Base-by-base conservation (phyloP, 1,140 invertebrate species). In the Drosophila tsacasi region DNA sequence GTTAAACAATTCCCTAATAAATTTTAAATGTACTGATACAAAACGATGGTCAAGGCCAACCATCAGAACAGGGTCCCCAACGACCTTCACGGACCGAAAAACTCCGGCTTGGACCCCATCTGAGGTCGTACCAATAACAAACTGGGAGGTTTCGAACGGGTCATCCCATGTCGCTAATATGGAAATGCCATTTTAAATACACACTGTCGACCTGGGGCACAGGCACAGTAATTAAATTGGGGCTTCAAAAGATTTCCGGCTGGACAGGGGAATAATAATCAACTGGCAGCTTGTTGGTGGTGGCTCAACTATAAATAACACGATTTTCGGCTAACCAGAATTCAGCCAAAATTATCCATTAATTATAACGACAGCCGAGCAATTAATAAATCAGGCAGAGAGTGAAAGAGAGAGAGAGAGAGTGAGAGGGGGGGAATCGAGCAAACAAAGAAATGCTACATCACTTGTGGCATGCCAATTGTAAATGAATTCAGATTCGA, bases 381-480 rank as follows among this genome's bases (percentile, higher is more conserved):
- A 76, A 76, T 76, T 76, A 77, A 77, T 78, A 65, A 76, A 76
- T 60, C 60, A 35, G 37, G 47, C 55, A 30, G 30, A 23, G 37
- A 25, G 13, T 15, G 13, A 30, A n/a, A 12, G 17, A 12, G 17
- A 15, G 44, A 9, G 50, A 19, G 15, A 23, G 25, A 12, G n/a
- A 17, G 9, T 12, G 23, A 13, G 32, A 35, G 25, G 35, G 25
- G 35, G 15, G 52, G 44, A 63, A 44, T 55, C 19, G 47, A 32
- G 44, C 60, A 76, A 66, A 67, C 62, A 77, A 77, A 68, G 58
- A 77, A 61, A 46, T 77, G 75, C 75, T 77, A 77, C 74, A 61
- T 77, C 75, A 77, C 46, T 77, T 77, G 54, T 57, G 74, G 25
- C 75, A 77, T 77, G 75, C 75, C 74, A 69, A 78, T 77, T 77